Evolutionary conservation across 2,797 vertebrate species (phyloP).

Genomic region (Amazonetta brasiliensis): DNA sequence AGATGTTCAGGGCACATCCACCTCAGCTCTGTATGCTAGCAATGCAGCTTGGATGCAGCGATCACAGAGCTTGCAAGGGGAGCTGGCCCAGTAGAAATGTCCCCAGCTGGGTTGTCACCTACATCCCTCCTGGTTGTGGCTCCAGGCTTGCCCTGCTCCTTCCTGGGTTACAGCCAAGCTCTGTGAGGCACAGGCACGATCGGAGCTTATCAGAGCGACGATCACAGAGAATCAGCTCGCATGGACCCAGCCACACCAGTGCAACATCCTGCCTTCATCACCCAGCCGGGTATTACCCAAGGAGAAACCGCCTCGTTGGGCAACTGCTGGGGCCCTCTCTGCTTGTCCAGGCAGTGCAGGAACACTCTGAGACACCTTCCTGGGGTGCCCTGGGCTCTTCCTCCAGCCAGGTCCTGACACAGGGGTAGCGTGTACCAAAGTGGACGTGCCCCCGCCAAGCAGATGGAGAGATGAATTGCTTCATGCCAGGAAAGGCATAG

Average conservation of each 20-base stretch:
- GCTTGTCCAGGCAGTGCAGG: not conserved
- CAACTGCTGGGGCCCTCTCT: not conserved
- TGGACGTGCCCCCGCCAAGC: not conserved
- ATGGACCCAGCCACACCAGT: not conserved
- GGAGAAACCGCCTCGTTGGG: not conserved
- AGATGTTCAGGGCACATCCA: not conserved
- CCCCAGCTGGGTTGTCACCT: not conserved
- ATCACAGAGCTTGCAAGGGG: not conserved
- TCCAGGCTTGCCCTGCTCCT: not conserved
- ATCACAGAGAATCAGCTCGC: not conserved
- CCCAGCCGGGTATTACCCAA: not conserved
- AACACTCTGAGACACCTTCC: not conserved
- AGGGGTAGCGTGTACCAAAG: fast-evolving
- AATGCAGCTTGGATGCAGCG: not conserved
- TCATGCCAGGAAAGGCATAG: not conserved
- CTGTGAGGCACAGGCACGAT: not conserved
- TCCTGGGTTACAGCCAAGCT: not conserved
- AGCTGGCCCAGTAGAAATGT: not conserved
- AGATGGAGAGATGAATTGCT: not conserved
- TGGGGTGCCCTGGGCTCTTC: not conserved
- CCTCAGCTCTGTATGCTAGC: not conserved
- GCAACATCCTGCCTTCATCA: not conserved
- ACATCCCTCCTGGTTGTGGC: not conserved
- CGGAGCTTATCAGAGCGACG: not conserved
- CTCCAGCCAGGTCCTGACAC: not conserved